These are phyloP conservation scores for Biston betularia DNA, from an alignment of 2,888 invertebrate species.

Conservation along the genomic window DNA sequence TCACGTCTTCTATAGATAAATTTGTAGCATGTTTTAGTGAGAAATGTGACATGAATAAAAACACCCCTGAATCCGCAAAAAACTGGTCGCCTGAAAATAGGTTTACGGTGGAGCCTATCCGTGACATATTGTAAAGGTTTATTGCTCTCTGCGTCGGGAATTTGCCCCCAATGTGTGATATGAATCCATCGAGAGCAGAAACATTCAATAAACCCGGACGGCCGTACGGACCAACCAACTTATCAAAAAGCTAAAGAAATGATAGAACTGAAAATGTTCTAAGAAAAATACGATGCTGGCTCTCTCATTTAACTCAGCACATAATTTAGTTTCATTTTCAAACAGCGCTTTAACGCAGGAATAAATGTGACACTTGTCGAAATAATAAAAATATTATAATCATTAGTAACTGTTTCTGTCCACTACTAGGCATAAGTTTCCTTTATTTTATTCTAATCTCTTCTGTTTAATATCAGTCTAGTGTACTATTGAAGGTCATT, in stretches of 20 bases:
- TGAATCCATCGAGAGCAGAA: background rate
- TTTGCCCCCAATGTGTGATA: constrained; percentile 5
- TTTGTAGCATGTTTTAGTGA: background rate
- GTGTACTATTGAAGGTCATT: too few species aligned
- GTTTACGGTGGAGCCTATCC: constrained; percentile 19
- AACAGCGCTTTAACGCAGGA: too few species aligned
- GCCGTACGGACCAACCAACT: background rate
- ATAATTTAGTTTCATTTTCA: background rate
- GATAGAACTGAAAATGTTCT: background rate
- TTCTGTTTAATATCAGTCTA: too few species aligned
- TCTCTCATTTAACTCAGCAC: background rate
- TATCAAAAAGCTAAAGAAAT: background rate
- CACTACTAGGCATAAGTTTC: too few species aligned
- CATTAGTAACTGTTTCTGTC: too few species aligned
- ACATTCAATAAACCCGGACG: constrained; percentile 5
- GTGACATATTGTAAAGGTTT: constrained; percentile 21
- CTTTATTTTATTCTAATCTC: too few species aligned
- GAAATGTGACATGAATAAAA: constrained; percentile 14
- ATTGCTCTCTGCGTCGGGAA: constrained; percentile 13
- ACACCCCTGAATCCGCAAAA: constrained; percentile 13
- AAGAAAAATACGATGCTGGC: background rate
- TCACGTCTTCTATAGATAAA: background rate
- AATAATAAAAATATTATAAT: too few species aligned
- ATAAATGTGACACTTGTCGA: too few species aligned
- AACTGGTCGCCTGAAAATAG: constrained; percentile 12